Percentiles rank a stretch among this genome's conserved stretches.
Conservation (phyloP, 2,113 vertebrate genomes). For the Calypte anna region DNA sequence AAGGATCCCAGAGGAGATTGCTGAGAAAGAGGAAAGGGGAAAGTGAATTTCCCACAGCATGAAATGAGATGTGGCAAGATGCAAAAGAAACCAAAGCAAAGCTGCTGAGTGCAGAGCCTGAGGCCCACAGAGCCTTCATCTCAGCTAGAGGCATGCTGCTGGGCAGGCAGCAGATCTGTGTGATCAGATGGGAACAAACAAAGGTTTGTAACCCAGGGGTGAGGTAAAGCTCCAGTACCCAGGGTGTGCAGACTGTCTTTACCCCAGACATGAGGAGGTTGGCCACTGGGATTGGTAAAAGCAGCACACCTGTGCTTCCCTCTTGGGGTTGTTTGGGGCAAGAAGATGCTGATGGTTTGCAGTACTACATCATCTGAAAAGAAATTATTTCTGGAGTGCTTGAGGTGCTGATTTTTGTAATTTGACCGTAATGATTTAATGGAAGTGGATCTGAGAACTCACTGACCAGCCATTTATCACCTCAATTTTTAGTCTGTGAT, state of each 20-base stretch:
- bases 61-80: neutral
- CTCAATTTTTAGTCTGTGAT: neutral
- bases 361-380: neutral
- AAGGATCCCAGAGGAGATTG: neutral
- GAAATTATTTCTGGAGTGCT: neutral
- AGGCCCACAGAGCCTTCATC: neutral
- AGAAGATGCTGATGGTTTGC: neutral
- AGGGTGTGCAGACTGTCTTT: neutral
- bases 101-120: neutral
- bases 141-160: neutral
- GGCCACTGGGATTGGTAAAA: neutral
- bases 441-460: neutral
- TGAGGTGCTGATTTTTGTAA: neutral
- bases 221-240: neutral
- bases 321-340: rapidly evolving
- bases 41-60: neutral
- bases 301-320: neutral
- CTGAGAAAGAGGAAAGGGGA: neutral
- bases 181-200: neutral
- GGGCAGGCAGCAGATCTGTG: neutral
- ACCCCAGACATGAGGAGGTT: neutral
- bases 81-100: neutral
- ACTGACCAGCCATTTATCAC: neutral
- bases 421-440: neutral
- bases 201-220: neutral